Evolutionary conservation across 2,113 vertebrate species (phyloP).

Genomic region (Mirounga angustirostris): DNA sequence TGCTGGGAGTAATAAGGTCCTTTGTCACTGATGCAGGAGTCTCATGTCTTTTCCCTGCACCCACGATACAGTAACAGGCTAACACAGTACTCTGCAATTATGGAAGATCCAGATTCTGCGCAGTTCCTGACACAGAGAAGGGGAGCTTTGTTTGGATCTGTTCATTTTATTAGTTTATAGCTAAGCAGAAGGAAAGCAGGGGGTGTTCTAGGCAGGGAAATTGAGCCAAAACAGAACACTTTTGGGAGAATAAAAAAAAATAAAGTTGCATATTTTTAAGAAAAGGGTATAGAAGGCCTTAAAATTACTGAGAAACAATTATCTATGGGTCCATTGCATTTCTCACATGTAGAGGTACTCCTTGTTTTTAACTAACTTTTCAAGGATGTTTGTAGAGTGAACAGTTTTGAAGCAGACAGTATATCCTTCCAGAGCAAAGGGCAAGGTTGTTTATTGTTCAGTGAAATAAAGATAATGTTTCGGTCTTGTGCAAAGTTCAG

Average conservation of each 20-base stretch:
- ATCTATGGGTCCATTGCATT: background rate
- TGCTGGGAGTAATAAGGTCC: background rate
- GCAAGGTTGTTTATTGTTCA: background rate
- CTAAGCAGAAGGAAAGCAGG: background rate
- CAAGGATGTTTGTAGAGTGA: background rate
- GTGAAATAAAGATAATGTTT: background rate
- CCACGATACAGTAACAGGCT: background rate
- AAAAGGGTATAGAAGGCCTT: background rate
- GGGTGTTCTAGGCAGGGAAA: background rate
- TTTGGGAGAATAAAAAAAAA: background rate
- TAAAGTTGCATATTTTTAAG: background rate
- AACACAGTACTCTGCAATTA: background rate
- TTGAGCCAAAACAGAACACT: background rate
- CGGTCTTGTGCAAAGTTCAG: background rate
- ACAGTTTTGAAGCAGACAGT: background rate
- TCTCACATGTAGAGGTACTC: background rate
- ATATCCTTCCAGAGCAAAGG: background rate
- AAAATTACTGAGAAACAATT: background rate
- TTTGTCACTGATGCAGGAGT: background rate
- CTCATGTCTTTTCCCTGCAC: background rate
- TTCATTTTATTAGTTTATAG: background rate
- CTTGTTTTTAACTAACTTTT: slow-evolving; percentile 4
- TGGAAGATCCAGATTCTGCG: background rate
- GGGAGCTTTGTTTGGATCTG: background rate
- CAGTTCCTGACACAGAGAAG: background rate